Evolutionary conservation across 2,113 vertebrate species (phyloP).

Genomic region (Paratilapia polleni): DNA sequence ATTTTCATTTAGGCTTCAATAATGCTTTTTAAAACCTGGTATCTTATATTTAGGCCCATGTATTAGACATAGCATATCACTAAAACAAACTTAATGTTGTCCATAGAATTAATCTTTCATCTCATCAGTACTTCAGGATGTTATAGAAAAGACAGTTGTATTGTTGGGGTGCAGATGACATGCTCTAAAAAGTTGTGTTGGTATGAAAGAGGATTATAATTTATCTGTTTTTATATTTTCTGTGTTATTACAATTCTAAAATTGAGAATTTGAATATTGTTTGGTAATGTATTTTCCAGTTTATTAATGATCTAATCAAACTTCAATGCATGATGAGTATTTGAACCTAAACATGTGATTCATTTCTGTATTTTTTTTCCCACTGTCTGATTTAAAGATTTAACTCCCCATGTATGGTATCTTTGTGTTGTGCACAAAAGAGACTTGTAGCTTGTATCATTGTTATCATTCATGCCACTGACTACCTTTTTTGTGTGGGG

Average conservation of each 20-base stretch:
- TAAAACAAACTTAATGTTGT: background rate
- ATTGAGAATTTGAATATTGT: background rate
- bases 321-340: background rate
- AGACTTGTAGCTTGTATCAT: no score
- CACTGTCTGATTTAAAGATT: background rate
- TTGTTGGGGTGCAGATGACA: background rate
- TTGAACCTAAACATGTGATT: background rate
- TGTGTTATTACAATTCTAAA: background rate
- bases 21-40: background rate
- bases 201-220: background rate
- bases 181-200: background rate
- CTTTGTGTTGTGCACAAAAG: no score
- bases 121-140: background rate
- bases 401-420: background rate
- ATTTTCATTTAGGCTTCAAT: background rate
- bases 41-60: background rate
- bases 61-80: background rate
- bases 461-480: no score
- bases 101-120: no score
- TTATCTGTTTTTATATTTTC: background rate
- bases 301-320: background rate
- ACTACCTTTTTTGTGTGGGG: no score
- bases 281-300: background rate
- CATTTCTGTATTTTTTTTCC: background rate
- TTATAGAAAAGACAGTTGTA: background rate